Evolutionary conservation across 1,140 invertebrate genomes (phyloP), one percentile per base, ranked within the genome.

Genomic region (Aricia agestis): DNA sequence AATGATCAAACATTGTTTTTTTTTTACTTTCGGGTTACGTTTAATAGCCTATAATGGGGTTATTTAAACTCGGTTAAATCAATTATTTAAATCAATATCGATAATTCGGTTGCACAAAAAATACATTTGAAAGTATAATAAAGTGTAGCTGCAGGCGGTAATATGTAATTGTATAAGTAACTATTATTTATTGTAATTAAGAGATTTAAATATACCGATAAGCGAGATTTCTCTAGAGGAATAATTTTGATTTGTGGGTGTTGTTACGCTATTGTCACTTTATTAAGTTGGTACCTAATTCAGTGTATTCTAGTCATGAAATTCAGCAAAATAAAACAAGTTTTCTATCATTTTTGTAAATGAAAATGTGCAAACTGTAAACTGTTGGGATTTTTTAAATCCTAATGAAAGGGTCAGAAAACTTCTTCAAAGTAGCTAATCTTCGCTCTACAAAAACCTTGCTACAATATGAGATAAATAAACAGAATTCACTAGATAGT

Each of bases 121-220:
- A 63, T 19, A 11, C 17, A 63, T 63, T 63, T 63, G 19, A 19
- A 63, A 63, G 59, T 52, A 52, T 52, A 36, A 36, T 36, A 11
- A 52, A 52, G 45, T 52, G 9, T 52, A 52, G 45, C 45, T 52
- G 45, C 10, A 11, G 45, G 45, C 45, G 45, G 45, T 52, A 52
- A 52, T 52, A 52, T 19, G 18, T 36, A 66, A 66, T 66, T 32
- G 63, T 66, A 59, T 69, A n/a, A n/a, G n/a, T n/a, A n/a, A n/a
- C n/a, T n/a, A 61, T 69, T 31, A 58, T 31, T 31, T 69, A 5
- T 69, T 31, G 19, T 58, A 58, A 17, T 11, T 5, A 36, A 19
- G 36, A 6, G 36, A 36, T n/a, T n/a, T n/a, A n/a, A n/a, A n/a
- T 36, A 36, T 5, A 36, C 36, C 1, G 36, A 36, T 36, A 36